Base-by-base conservation (phyloP, 37 sponge, comb jelly and placozoan genomes). In the Oscarella lobularis region DNA sequence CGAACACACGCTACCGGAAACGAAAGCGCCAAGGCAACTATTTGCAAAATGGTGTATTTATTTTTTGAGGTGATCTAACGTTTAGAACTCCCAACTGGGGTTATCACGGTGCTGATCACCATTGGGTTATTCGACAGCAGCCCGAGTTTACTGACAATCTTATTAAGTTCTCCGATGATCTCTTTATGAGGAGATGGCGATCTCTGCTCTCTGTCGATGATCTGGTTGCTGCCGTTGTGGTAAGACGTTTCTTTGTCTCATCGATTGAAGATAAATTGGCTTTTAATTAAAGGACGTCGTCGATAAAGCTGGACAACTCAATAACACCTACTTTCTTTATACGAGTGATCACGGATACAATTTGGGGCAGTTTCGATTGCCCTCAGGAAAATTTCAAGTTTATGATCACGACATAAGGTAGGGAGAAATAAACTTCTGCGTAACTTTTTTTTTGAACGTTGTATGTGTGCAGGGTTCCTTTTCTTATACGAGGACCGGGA, bases 331-430 rank as follows among this genome's bases (percentile, higher is more conserved):
- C 39, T 71, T 90, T 73, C 0, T 86, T 30, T 80, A 40, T 38
- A 90, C 91, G 1, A 90, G 91, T 73, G 91, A 90, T 39, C 91
- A 90, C 79, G 91, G 91, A 27, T 90, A 78, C 73, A 80, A 90
- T 33, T 77, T 90, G 27, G 91, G 91, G 20, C 91, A 90, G 71
- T 83, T 86, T 33, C 39, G 83, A 1, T 76, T 86, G 2, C 91
- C 91, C 27, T 75, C 78, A 33, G 80, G 87, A 74, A 90, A 90
- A 41, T 80, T 86, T 6, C 87, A 86, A 38, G 85, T 85, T 1
- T 90, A 90, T 40, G 91, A 90, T 5, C 84, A 83, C 39, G 87
- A 83, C 76, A 83, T 90, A 48, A 48, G 20, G 60, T 48, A 48
- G 20, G 20, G 14, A 48, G 20, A 48, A 9, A 48, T n/a, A n/a